Conservation (phyloP, 2,888 invertebrate genomes). For the Tiliacea aurago region DNA sequence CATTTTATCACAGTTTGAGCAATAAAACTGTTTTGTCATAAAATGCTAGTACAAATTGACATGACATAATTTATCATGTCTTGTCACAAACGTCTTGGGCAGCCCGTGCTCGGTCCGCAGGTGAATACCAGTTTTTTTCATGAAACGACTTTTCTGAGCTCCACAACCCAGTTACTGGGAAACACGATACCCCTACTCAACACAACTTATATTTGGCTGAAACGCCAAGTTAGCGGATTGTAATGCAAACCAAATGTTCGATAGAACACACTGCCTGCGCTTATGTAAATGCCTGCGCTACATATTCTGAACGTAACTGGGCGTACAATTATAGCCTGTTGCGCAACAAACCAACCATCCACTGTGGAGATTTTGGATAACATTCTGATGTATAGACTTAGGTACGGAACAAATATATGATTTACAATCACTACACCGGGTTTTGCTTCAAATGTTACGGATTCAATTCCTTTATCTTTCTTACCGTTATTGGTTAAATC, state of each 20-base stretch:
- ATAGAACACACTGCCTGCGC: conserved; percentile 57
- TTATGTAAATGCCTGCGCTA: conserved; percentile 56
- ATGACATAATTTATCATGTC: too few relatives aligned
- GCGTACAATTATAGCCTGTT: conserved; percentile 57
- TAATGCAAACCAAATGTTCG: conserved; percentile 58
- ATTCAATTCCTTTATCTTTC: conserved; percentile 3
- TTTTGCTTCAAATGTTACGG: conserved; percentile 1
- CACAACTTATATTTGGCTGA: conserved; percentile 42
- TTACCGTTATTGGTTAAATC: conserved; percentile 9
- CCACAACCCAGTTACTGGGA: too few relatives aligned
- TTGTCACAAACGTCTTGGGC: too few relatives aligned
- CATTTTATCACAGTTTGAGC: too few relatives aligned
- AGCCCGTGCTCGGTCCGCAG: too few relatives aligned
- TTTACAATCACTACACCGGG: conserved; percentile 15
- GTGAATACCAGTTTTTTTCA: too few relatives aligned
- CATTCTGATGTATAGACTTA: conserved; percentile 35
- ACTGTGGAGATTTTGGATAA: conserved; percentile 47
- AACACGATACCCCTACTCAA: not conserved
- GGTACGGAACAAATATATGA: conserved; percentile 18
- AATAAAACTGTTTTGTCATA: too few relatives aligned
- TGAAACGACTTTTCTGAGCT: too few relatives aligned
- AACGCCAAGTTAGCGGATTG: conserved; percentile 50
- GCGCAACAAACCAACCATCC: conserved; percentile 53
- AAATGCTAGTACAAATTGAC: too few relatives aligned
- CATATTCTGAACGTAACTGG: conserved; percentile 56